phyloP scores from a whole-genome alignment of 2,113 vertebrate genomes.

The Donacobius atricapilla region DNA sequence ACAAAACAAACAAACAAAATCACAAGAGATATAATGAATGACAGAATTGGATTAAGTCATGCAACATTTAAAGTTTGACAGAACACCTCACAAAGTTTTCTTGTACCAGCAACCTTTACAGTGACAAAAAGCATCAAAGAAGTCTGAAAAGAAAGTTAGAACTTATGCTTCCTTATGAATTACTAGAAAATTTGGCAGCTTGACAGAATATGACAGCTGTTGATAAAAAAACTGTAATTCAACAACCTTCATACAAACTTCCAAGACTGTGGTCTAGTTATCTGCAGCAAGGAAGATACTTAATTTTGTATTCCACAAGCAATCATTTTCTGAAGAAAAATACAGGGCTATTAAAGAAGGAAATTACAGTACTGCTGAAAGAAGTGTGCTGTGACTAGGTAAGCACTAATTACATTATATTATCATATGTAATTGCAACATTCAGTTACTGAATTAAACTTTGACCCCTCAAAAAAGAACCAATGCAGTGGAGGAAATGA shows the following conservation, averaged over 20 bases:
- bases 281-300: background rate
- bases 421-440: background rate
- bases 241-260: background rate
- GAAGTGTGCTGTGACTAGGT: background rate
- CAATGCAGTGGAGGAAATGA: background rate
- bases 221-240: background rate
- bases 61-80: background rate
- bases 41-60: background rate
- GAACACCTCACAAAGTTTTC: background rate
- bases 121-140: background rate
- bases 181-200: background rate
- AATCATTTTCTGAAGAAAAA: background rate
- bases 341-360: background rate
- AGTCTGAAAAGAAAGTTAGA: background rate
- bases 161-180: background rate
- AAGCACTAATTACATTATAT: background rate
- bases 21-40: background rate
- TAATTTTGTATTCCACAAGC: background rate
- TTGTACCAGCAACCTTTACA: background rate
- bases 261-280: background rate
- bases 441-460: background rate
- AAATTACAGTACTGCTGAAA: conserved; percentile 6
- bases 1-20: no score
- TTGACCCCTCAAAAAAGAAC: background rate
- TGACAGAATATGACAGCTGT: background rate